These are phyloP conservation scores for Pangasius krempfi DNA, from an alignment of 2,797 vertebrate species.

Conservation along the genomic window DNA sequence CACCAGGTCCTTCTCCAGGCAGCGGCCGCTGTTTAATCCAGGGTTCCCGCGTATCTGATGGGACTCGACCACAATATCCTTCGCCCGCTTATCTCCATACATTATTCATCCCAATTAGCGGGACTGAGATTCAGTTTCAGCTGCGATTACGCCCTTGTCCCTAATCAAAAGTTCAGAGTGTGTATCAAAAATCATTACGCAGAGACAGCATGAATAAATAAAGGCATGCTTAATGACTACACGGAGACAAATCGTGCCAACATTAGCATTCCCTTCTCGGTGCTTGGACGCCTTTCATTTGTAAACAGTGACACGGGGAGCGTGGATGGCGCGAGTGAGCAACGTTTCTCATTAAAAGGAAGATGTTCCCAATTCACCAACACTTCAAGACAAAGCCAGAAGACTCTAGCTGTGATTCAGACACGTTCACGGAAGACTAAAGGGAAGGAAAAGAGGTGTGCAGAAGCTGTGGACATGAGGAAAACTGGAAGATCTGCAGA, in stretches of 20 bases:
- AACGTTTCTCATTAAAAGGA: background rate
- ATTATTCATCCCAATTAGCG: conserved; percentile 57
- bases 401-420: background rate
- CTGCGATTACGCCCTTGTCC: conserved; percentile 15
- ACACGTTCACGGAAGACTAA: background rate
- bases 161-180: conserved; percentile 39
- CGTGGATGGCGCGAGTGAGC: background rate
- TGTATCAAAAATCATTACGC: conserved; percentile 37
- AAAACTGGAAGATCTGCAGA: background rate
- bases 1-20: background rate
- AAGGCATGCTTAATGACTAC: conserved; percentile 35
- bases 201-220: conserved; percentile 37
- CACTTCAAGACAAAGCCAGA: background rate
- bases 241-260: background rate
- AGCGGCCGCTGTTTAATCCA: conserved; percentile 25
- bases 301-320: background rate
- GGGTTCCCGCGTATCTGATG: conserved; percentile 11
- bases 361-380: background rate
- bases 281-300: background rate
- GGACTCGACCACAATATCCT: conserved; percentile 7
- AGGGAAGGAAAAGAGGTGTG: background rate
- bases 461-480: background rate
- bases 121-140: conserved; percentile 50
- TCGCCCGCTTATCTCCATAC: conserved; percentile 24
- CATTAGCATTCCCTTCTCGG: background rate